Evolutionary conservation across 2,888 invertebrate genomes (phyloP).

Genomic region (Sesia apiformis): DNA sequence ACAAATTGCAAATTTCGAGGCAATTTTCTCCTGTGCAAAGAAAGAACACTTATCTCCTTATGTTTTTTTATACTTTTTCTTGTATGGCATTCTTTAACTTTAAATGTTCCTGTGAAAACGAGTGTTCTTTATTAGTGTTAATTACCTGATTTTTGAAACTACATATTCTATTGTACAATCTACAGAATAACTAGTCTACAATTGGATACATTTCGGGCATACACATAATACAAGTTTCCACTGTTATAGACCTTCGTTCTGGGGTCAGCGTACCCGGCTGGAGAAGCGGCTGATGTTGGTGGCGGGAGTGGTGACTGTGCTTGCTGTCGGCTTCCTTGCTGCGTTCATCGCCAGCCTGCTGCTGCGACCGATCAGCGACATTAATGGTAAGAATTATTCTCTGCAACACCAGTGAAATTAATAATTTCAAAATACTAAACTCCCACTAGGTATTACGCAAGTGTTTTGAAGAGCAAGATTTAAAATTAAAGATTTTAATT

Average conservation of each 20-base stretch:
- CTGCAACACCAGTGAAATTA: too few relatives aligned
- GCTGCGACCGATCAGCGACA: conserved; percentile 24
- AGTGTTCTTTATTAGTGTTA: too few relatives aligned
- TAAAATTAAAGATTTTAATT: too few relatives aligned
- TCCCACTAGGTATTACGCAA: too few relatives aligned
- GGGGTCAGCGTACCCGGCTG: conserved; percentile 51
- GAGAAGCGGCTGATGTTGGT: conserved; percentile 50
- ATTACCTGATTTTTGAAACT: too few relatives aligned
- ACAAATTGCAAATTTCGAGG: conserved; percentile 62
- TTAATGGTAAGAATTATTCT: conserved; percentile 30
- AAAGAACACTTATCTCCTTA: background rate
- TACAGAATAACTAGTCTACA: too few relatives aligned
- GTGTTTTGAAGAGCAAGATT: too few relatives aligned
- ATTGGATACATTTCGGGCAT: too few relatives aligned
- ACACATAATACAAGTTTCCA: background rate
- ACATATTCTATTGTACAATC: too few relatives aligned
- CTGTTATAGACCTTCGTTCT: conserved; percentile 45
- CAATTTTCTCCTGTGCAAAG: conserved; percentile 51
- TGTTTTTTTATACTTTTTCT: background rate
- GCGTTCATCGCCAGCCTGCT: conserved; percentile 49
- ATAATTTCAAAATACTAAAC: too few relatives aligned
- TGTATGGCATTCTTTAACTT: too few relatives aligned
- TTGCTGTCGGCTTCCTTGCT: conserved; percentile 51
- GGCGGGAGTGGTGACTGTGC: conserved; percentile 31
- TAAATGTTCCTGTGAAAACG: too few relatives aligned